These are phyloP conservation scores for Odontomachus brunneus DNA, from an alignment of 1,140 invertebrate species.

Conservation along the genomic window DNA sequence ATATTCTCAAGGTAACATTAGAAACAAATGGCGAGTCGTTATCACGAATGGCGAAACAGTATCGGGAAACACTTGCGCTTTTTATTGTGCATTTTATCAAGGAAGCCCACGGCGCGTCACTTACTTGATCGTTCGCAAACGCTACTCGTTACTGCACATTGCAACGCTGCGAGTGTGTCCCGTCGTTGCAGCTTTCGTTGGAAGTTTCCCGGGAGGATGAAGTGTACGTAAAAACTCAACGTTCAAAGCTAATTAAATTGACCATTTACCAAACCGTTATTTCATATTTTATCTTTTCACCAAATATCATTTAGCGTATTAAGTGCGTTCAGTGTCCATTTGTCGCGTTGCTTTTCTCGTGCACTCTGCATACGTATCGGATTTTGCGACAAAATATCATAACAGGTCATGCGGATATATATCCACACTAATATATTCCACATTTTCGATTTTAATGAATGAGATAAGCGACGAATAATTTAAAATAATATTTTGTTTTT, in stretches of 20 bases:
- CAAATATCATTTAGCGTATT: neutral
- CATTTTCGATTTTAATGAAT: too few relatives aligned
- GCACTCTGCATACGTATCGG: neutral
- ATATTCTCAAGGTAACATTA: neutral
- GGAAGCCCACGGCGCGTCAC: neutral
- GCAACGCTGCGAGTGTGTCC: neutral
- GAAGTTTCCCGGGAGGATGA: neutral
- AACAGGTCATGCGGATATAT: too few relatives aligned
- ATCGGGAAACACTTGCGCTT: slow-evolving; percentile 6
- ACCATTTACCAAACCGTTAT: neutral
- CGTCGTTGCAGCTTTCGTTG: slow-evolving; percentile 6
- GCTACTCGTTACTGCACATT: slow-evolving; percentile 9
- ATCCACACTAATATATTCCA: too few relatives aligned
- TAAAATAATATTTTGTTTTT: too few relatives aligned
- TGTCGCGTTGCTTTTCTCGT: neutral
- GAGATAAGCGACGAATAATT: too few relatives aligned
- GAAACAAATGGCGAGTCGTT: neutral
- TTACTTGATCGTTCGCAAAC: slow-evolving; percentile 20
- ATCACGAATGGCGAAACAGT: neutral
- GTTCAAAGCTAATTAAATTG: neutral
- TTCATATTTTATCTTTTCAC: neutral
- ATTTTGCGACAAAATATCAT: too few relatives aligned
- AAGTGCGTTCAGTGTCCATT: neutral
- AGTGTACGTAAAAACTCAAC: slow-evolving; percentile 36
- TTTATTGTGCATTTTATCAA: neutral